Evolutionary conservation across 1,140 invertebrate genomes (phyloP).

Genomic region (Glomeris maerens): DNA sequence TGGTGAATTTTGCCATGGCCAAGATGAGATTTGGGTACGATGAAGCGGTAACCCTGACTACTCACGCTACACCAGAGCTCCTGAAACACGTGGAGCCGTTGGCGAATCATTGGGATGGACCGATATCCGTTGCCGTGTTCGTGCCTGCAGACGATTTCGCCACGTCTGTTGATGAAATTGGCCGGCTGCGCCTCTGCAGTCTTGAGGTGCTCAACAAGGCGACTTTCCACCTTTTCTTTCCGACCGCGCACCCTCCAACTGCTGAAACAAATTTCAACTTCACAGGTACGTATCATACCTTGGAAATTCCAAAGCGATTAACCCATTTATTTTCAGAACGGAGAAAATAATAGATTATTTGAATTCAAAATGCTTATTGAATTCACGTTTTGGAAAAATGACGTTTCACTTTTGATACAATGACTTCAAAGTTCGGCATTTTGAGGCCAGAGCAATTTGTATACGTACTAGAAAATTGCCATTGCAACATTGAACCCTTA

Average conservation of each 20-base stretch:
- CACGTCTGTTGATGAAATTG: slow-evolving; percentile 42
- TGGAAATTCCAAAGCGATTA: too few species aligned
- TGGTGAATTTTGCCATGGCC: slow-evolving; percentile 42
- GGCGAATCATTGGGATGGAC: slow-evolving; percentile 49
- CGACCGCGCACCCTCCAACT: slow-evolving; percentile 14
- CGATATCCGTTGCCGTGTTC: slow-evolving; percentile 54
- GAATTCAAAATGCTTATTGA: too few species aligned
- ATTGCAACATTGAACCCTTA: too few species aligned
- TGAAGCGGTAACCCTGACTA: slow-evolving; percentile 22
- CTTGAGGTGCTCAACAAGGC: slow-evolving; percentile 48
- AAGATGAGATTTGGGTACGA: slow-evolving; percentile 8
- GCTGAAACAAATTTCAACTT: too few species aligned
- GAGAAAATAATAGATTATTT: too few species aligned
- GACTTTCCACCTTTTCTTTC: slow-evolving; percentile 39
- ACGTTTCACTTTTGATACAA: too few species aligned
- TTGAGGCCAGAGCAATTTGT: too few species aligned
- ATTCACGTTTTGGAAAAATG: too few species aligned
- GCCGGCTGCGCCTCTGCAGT: slow-evolving; percentile 38
- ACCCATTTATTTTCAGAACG: too few species aligned
- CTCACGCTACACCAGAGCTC: slow-evolving; percentile 55
- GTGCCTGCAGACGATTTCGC: slow-evolving; percentile 49
- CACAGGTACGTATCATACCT: too few species aligned
- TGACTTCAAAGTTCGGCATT: too few species aligned
- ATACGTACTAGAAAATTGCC: too few species aligned
- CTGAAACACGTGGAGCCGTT: slow-evolving; percentile 52